Conservation (phyloP, 2,113 vertebrate species). For the Calypte anna region DNA sequence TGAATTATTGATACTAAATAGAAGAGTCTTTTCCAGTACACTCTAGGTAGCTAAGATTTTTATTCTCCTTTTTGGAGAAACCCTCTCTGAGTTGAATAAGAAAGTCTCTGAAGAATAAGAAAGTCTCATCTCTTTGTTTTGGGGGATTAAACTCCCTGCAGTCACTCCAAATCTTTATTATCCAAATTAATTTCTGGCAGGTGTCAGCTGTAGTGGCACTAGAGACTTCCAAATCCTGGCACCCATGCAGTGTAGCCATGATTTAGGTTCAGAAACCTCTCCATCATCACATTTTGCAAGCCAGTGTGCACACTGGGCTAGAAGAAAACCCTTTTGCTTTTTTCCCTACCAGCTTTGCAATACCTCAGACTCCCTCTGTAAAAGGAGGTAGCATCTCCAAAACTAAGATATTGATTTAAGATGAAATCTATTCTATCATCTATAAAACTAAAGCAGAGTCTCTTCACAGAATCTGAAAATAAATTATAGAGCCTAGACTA, state of each 20-base stretch:
- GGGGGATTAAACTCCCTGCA: slow-evolving; percentile 9
- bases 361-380: neutral
- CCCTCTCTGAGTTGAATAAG: neutral
- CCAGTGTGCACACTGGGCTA: rapidly evolving
- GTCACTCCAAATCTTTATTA: neutral
- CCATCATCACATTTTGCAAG: neutral
- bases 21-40: neutral
- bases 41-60: neutral
- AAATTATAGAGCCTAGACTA: neutral
- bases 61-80: neutral
- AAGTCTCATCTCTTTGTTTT: slow-evolving; percentile 16
- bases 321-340: neutral
- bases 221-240: slow-evolving; percentile 11
- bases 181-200: neutral
- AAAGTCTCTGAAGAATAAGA: neutral
- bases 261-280: neutral
- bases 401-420: neutral
- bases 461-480: neutral
- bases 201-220: neutral
- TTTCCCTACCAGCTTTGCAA: neutral
- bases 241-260: neutral
- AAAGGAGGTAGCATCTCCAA: neutral
- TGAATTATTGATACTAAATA: neutral
- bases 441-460: neutral
- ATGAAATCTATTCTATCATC: neutral